Evolutionary conservation across 2,797 vertebrate species (phyloP).

Genomic region (Sphenopsis melanotis): DNA sequence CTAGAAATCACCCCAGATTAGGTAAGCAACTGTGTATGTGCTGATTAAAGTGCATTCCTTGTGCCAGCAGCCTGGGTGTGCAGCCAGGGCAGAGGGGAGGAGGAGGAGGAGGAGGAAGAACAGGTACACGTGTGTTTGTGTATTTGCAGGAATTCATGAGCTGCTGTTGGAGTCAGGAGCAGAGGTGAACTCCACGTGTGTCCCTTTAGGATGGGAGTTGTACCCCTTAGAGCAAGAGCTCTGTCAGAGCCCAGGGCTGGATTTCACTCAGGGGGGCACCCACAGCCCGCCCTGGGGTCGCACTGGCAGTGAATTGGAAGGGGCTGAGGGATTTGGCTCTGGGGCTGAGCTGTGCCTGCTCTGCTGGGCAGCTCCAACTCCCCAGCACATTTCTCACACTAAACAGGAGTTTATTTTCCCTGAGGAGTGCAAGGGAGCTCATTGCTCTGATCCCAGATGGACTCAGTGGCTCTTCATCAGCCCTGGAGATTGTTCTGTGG

Average conservation of each 20-base stretch:
- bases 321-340: no score
- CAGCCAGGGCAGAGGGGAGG: not conserved
- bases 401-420: no score
- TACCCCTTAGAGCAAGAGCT: not conserved
- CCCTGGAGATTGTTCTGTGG: not conserved
- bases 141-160: not conserved
- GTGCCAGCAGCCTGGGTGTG: not conserved
- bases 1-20: not conserved
- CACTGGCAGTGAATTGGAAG: no score
- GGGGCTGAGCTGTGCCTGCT: not conserved
- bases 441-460: not conserved
- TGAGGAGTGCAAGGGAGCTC: not conserved
- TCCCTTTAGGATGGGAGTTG: not conserved
- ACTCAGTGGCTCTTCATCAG: not conserved
- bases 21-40: not conserved
- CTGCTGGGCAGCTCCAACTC: not conserved
- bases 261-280: not conserved
- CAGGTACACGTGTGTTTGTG: no score
- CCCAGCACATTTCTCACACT: fast-evolving
- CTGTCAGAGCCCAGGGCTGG: not conserved
- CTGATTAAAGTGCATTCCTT: not conserved
- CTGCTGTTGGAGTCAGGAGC: not conserved
- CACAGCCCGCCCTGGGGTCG: not conserved
- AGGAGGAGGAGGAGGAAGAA: not conserved
- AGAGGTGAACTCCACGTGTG: not conserved